Percentiles rank a stretch among this genome's conserved stretches.
Conservation (phyloP, 2,113 vertebrate species). For the Candoia aspera region DNA sequence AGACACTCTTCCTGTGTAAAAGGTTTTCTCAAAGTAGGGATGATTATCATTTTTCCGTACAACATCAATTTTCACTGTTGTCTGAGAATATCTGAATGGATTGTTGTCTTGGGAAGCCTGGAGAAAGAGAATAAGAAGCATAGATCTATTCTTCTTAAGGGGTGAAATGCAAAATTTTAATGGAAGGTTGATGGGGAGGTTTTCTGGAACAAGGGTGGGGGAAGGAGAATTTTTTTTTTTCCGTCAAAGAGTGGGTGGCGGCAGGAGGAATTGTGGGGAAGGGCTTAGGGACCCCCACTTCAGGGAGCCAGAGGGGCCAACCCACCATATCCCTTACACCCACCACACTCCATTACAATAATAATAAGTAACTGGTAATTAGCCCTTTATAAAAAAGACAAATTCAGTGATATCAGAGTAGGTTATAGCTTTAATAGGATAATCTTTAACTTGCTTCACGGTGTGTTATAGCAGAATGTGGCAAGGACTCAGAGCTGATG, state of each 20-base stretch:
- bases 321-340: not conserved
- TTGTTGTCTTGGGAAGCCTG: constrained; percentile 83
- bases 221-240: not conserved
- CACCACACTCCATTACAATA: not conserved
- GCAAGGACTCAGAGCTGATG: not conserved
- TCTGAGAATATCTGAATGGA: constrained; percentile 77
- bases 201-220: not conserved
- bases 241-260: not conserved
- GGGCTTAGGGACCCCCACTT: not conserved
- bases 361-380: not conserved
- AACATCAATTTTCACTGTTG: constrained; percentile 78
- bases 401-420: not conserved
- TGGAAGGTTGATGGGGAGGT: not conserved
- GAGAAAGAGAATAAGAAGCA: constrained; percentile 4
- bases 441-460: not conserved
- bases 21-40: constrained; percentile 74
- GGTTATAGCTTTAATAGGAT: not conserved
- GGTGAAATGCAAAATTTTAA: not conserved
- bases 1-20: constrained; percentile 72
- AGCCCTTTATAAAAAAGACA: not conserved
- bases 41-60: constrained; percentile 76
- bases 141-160: not conserved
- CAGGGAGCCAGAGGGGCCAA: not conserved
- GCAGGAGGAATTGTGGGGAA: not conserved
- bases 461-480: not conserved